Base-by-base conservation (phyloP, 2,797 vertebrate species). In the Lepilemur ruficaudatus region DNA sequence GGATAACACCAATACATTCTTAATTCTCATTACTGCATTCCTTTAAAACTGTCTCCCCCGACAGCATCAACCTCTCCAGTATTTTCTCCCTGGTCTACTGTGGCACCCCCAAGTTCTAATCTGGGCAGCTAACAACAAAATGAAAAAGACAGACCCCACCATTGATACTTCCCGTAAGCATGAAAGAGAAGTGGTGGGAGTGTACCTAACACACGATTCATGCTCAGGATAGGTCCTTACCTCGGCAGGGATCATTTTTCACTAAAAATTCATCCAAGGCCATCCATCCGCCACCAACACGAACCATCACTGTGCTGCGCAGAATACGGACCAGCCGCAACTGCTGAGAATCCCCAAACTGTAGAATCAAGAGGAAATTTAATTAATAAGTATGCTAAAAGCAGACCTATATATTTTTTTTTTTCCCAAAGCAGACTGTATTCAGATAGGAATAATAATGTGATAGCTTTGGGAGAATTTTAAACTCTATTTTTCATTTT, bases 341-440 rank as follows among this genome's bases (percentile, higher is more conserved):
- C 99, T 99, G 99, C 99, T 99, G 99, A 18, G 99, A 99, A 97
- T 99, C 99, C 0, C 99, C 99, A 1, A 99, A 99, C 99, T 99
- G 98, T 5, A 38, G 98, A 94, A 93, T 81, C 98, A 96, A 98
- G 52, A 20, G 4, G 52, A 87, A 59, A 59, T 13, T 6, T 17
- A 94, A 12, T 98, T 98, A 98, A 4, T 7, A 10, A 22, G 35
- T 61, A 35, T 0, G 7, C 22, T 10, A 0, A 0, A 4, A 6
- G 6, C 1, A 75, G 73, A 41, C 17, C 4, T 2, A 0, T 2
- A 0, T 0, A 0, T 80, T 73, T 52, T 91, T 83, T 83, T 23
- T 52, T 52, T 52, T 52, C 20, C 32, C 41, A 4, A 70, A 41
- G 73, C 82, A 48, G 96, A 98, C 97, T 97, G 98, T 98, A 98